Percentiles rank a stretch among this genome's conserved stretches.
phyloP scores from a whole-genome alignment of 2,797 vertebrate species.

The Lepidocolaptes lacrymiger region DNA sequence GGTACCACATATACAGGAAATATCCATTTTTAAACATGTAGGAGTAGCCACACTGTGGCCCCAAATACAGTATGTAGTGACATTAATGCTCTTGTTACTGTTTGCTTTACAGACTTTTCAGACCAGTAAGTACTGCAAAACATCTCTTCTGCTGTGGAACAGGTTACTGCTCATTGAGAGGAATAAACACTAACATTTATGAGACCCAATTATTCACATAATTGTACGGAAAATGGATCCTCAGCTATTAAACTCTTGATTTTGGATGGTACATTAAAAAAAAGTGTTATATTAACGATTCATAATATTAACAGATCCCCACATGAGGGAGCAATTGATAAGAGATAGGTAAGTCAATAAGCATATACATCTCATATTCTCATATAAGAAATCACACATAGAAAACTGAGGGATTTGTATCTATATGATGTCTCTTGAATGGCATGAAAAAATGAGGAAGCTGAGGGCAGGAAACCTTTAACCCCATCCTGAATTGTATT shows the following conservation, averaged over 20 bases:
- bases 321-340: slow-evolving; percentile 60
- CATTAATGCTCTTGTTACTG: background rate
- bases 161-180: background rate
- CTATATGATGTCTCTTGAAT: background rate
- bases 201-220: background rate
- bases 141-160: background rate
- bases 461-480: background rate
- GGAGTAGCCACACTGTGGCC: background rate
- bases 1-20: background rate
- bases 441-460: background rate
- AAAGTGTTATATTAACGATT: background rate
- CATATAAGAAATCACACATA: background rate
- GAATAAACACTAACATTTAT: background rate
- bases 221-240: background rate
- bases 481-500: background rate
- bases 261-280: background rate
- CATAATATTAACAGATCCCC: slow-evolving; percentile 33
- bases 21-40: background rate
- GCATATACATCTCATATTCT: background rate
- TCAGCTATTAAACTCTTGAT: background rate
- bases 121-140: background rate
- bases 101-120: background rate
- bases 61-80: background rate
- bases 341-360: background rate
- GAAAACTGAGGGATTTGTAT: background rate